Base-by-base conservation (phyloP, 2,797 vertebrate species). In the Lindbergichthys nudifrons region DNA sequence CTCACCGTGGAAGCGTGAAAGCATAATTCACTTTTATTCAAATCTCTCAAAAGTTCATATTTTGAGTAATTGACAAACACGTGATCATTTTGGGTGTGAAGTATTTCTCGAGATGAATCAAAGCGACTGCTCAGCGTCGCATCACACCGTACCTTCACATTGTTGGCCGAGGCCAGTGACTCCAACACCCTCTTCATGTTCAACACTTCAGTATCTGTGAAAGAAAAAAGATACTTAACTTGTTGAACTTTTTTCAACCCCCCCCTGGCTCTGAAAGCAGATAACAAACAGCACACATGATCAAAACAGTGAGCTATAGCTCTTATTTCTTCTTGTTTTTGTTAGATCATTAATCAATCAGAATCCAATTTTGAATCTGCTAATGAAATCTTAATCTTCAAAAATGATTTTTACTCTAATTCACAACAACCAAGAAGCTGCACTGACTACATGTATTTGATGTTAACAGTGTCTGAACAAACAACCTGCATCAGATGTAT, bases 101-200 rank as follows among this genome's bases (percentile, higher is more conserved):
- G 32, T 36, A 9, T 36, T 36, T 36, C 32, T 36, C 32, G 5
- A 47, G 16, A 21, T 2, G 1, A 53, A 53, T 60, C 32, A 39
- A 43, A 74, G 66, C 32, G 1, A 64, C 65, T 41, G 39, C n/a
- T 69, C 12, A 7, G 50, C n/a, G 4, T 32, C 19, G 7, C 43
- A 15, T 42, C 43, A 14, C 41, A 46, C 54, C 2, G 41, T 94
- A 99, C 98, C 97, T 99, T 99, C 77, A 97, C 96, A 83, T 97
- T 94, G 72, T 98, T 99, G 64, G 94, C 93, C 11, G 94, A 95
- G 90, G 95, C 96, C 79, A 99, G 87, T 10, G 95, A 95, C 81
- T 97, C 96, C 80, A 98, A 76, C 1, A 94, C 93, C 80, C 88
- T 95, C 92, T 96, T 99, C 96, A 98, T 96, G 89, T 95, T 96